Evolutionary conservation across 1,140 invertebrate genomes (phyloP), one percentile per base, ranked within the genome.

Genomic region (Wiebesia pumilae): DNA sequence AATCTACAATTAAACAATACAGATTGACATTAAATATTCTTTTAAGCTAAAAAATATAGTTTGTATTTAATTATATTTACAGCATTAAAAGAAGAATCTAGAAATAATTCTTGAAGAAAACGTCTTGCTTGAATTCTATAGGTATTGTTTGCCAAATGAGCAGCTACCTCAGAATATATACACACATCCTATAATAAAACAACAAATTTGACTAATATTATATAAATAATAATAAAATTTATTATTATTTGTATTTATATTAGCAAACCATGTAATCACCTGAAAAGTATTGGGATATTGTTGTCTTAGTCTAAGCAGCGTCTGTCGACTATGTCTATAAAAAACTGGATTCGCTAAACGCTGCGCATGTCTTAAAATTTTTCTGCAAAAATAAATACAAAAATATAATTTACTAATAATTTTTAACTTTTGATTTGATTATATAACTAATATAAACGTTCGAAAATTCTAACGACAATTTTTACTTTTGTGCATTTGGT

Each of bases 41-140:
- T 69, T 69, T 6, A 51, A 14, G 27, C 30, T 51, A 30, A 51
- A 9, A 78, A 51, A 43, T 78, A 27, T 51, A 51, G 30, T 27
- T 30, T 58, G 33, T 27, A 43, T 80, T 33, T 67, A 69, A 47
- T 38, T 3, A 35, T 51, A 90, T 89, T 92, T 90, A 93, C 92
- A 83, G 93, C 93, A 33, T 96, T 96, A 90, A 98, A 98, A 89
- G 95, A 95, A 35, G 97, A 94, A 91, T 99, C 98, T 54, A 98
- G 95, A 93, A 99, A 99, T 12, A 99, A 94, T 93, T 99, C 98
- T 92, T 99, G 98, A 30, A 99, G 94, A 93, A 99, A 98, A 88
- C 98, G 95, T 35, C 98, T 94, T 4, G 98, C 96, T 82, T 95
- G 95, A 87, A 99, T 94, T 88, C 98, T 95, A 91, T 98, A 98